These are phyloP conservation scores for Sturnus vulgaris DNA, from an alignment of 2,113 vertebrate species.

Conservation along the genomic window DNA sequence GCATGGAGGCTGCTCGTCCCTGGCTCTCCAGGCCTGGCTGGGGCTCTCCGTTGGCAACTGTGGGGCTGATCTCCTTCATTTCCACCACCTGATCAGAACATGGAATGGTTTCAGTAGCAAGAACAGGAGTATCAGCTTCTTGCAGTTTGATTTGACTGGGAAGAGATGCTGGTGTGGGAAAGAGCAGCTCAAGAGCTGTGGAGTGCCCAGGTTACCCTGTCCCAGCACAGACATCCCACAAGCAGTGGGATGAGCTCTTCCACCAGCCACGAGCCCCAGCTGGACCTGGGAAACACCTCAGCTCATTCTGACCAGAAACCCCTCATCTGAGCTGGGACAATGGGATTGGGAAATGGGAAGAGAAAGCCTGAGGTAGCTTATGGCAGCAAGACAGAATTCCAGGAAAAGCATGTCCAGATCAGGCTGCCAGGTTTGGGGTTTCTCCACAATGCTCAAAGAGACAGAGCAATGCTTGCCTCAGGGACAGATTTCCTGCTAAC, in stretches of 20 bases:
- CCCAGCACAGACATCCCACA: neutral
- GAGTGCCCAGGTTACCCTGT: neutral
- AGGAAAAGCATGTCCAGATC: neutral
- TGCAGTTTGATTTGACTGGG: neutral
- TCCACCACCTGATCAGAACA: conserved; percentile 77
- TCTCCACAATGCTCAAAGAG: neutral
- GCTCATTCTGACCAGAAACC: neutral
- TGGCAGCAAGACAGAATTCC: neutral
- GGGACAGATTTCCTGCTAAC: neutral
- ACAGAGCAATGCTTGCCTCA: neutral
- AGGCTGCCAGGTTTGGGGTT: neutral
- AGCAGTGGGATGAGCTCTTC: neutral
- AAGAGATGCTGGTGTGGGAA: neutral
- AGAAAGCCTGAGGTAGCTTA: neutral
- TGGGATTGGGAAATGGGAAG: neutral
- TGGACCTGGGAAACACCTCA: neutral
- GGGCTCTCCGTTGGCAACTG: conserved; percentile 70
- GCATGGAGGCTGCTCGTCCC: conserved; percentile 90
- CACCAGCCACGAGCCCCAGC: neutral
- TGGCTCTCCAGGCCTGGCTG: conserved; percentile 86
- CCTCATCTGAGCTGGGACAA: neutral
- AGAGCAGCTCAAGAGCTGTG: neutral
- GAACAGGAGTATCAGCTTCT: neutral
- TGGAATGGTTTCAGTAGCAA: neutral
- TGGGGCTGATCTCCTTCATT: conserved; percentile 84